These are phyloP conservation scores for Yponomeuta cagnagella DNA, from an alignment of 2,888 invertebrate species.

Conservation along the genomic window DNA sequence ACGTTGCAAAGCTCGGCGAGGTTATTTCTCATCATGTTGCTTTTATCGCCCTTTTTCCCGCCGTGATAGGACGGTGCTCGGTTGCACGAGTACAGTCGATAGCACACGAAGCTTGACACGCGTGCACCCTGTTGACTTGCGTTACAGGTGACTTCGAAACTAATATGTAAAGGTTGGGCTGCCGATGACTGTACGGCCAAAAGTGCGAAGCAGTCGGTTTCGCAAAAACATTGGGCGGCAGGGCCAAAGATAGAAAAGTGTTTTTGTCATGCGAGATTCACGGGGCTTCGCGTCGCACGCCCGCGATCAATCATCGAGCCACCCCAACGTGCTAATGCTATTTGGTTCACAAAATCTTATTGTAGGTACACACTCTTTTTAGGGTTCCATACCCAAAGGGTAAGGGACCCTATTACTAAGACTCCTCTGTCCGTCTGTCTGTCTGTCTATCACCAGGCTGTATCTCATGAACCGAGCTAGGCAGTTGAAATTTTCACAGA, in stretches of 20 bases:
- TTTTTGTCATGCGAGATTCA: constrained; percentile 19
- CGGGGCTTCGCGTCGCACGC: constrained; percentile 15
- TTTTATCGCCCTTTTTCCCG: constrained; percentile 14
- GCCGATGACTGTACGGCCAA: constrained; percentile 22
- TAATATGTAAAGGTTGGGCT: too few species aligned
- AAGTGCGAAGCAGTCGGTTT: constrained; percentile 28
- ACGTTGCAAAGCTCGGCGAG: constrained; percentile 15
- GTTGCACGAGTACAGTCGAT: too few species aligned
- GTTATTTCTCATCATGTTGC: constrained; percentile 16
- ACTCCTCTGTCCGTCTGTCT: too few species aligned
- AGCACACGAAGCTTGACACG: too few species aligned
- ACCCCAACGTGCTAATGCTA: constrained; percentile 16
- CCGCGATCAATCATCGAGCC: constrained; percentile 17
- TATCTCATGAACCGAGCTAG: too few species aligned
- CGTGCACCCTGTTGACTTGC: too few species aligned
- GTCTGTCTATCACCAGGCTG: too few species aligned
- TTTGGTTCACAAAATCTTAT: constrained; percentile 18
- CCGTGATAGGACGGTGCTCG: not conserved
- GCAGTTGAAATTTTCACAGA: too few species aligned
- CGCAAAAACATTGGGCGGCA: constrained; percentile 33
- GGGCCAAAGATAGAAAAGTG: constrained; percentile 19
- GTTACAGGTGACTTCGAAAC: too few species aligned
- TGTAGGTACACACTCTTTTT: constrained; percentile 13
- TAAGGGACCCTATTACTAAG: too few species aligned
- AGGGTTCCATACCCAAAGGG: too few species aligned